phyloP scores from a whole-genome alignment of 2,797 vertebrate species.

The Yasuhikotakia modesta region DNA sequence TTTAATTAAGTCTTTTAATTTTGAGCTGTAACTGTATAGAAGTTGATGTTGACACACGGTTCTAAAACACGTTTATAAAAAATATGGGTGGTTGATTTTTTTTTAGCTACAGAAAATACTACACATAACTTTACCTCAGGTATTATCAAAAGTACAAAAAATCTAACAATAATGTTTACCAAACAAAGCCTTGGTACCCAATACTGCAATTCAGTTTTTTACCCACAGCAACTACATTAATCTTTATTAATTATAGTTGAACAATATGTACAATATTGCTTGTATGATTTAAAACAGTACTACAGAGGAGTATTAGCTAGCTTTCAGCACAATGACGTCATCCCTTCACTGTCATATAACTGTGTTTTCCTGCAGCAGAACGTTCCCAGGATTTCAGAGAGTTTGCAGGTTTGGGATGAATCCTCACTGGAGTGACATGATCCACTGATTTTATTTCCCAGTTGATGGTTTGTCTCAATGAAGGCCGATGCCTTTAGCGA shows the following conservation, averaged over 20 bases:
- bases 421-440: slow-evolving; percentile 11
- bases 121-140: not conserved
- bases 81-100: not conserved
- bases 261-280: slow-evolving; percentile 4
- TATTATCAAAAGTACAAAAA: not conserved
- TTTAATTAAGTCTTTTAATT: not conserved
- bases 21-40: not conserved
- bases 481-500: slow-evolving; percentile 65
- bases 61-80: not conserved
- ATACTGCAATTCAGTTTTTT: not conserved
- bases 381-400: not conserved
- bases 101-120: not conserved
- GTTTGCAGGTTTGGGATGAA: not conserved
- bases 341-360: slow-evolving; percentile 22
- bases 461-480: not conserved
- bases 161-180: not conserved
- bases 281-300: slow-evolving; percentile 23
- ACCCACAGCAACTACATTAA: not conserved
- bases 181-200: not conserved
- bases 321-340: slow-evolving; percentile 18
- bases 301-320: not conserved
- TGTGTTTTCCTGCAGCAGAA: slow-evolving; percentile 4
- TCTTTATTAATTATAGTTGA: slow-evolving; percentile 7
- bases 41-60: not conserved
- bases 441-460: not conserved